phyloP scores from a whole-genome alignment of 2,113 vertebrate genomes.

The Mustela nigripes region DNA sequence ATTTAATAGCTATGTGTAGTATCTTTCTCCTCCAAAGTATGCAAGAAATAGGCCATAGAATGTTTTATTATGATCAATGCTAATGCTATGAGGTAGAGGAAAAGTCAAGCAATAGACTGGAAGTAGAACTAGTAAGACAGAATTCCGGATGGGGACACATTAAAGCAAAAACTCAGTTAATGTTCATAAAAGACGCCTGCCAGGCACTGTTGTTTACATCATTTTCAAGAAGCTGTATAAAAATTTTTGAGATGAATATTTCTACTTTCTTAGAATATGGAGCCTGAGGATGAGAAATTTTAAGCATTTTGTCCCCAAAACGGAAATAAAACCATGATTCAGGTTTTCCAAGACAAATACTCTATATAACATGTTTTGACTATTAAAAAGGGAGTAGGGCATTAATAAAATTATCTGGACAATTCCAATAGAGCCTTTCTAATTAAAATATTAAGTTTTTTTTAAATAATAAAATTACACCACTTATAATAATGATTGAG shows the following conservation, averaged over 20 bases:
- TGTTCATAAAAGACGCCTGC: background rate
- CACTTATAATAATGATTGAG: background rate
- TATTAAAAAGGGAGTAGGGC: background rate
- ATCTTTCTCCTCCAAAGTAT: background rate
- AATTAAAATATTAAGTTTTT: background rate
- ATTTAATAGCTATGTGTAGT: background rate
- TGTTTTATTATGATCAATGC: background rate
- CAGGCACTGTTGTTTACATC: background rate
- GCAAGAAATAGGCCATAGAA: background rate
- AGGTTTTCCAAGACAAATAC: background rate
- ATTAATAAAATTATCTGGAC: background rate
- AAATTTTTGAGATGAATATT: background rate
- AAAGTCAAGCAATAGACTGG: background rate
- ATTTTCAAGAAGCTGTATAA: background rate
- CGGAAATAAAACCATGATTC: background rate
- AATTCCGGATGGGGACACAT: background rate
- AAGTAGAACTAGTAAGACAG: background rate
- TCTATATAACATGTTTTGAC: background rate
- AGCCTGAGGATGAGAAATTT: background rate
- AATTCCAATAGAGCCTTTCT: background rate
- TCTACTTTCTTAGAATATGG: background rate
- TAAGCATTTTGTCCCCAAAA: background rate
- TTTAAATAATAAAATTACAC: background rate
- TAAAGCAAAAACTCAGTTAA: background rate
- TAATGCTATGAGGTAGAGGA: background rate